phyloP scores from a whole-genome alignment of 2,797 vertebrate species.

The Crenuchus spilurus region DNA sequence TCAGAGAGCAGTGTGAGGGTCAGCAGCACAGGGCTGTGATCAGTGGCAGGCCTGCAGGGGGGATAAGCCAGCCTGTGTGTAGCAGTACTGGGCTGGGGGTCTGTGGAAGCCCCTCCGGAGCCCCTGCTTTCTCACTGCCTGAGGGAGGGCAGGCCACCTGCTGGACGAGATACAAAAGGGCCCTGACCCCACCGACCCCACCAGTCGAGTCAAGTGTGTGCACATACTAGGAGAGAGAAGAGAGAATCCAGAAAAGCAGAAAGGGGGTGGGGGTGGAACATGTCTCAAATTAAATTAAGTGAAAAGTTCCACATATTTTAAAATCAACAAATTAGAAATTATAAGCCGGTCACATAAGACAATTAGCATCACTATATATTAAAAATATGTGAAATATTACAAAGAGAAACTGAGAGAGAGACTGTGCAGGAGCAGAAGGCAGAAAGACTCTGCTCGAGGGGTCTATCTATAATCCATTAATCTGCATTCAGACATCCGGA shows the following conservation, averaged over 20 bases:
- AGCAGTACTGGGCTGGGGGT: conserved; percentile 35
- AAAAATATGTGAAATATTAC: background rate
- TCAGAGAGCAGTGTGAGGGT: conserved; percentile 8
- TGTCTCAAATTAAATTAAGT: no score
- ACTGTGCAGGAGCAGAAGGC: conserved; percentile 2
- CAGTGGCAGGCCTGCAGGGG: conserved; percentile 30
- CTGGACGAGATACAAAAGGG: conserved; percentile 48
- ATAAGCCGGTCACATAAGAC: no score
- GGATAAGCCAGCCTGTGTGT: conserved; percentile 22
- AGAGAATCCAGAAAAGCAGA: background rate
- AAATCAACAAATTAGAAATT: no score
- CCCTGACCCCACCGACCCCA: conserved; percentile 34
- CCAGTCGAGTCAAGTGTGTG: conserved; percentile 45
- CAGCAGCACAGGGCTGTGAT: conserved; percentile 30
- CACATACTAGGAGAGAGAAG: background rate
- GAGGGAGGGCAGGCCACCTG: conserved; percentile 47
- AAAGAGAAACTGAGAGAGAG: background rate
- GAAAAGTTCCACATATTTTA: no score
- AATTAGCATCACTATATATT: no score
- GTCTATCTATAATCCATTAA: conserved; percentile 21
- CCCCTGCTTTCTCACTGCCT: conserved; percentile 37
- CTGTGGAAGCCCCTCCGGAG: conserved; percentile 37
- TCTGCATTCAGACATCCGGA: conserved; percentile 12
- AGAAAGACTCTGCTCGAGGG: conserved; percentile 6
- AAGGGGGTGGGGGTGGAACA: background rate